phyloP scores from a whole-genome alignment of 2,888 invertebrate genomes.

The Clostera curtula region DNA sequence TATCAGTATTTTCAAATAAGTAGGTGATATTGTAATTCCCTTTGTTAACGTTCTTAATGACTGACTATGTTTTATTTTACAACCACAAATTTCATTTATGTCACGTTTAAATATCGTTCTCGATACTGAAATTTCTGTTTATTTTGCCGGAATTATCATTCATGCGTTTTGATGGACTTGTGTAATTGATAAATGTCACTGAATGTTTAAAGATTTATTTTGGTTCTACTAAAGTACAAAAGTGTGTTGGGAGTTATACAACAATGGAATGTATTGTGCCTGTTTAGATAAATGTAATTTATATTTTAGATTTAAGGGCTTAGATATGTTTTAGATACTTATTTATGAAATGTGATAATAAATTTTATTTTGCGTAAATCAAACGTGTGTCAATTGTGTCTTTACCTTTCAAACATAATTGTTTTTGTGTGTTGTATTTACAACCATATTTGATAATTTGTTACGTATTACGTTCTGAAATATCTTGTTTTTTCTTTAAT shows the following conservation, averaged over 20 bases:
- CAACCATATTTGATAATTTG: too few species aligned
- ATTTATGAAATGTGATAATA: constrained; percentile 74
- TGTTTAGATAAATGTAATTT: constrained; percentile 59
- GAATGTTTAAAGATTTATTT: constrained; percentile 22
- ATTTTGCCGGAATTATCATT: constrained; percentile 24
- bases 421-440: neutral
- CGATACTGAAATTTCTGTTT: constrained; percentile 49
- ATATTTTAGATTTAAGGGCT: constrained; percentile 53
- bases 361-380: constrained; percentile 46
- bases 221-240: constrained; percentile 36
- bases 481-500: too few species aligned
- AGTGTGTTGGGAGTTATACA: constrained; percentile 26
- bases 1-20: constrained; percentile 62
- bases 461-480: too few species aligned
- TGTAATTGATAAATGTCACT: constrained; percentile 25
- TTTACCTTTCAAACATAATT: neutral
- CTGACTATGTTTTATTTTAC: constrained; percentile 34
- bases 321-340: constrained; percentile 55
- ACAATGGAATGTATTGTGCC: constrained; percentile 32
- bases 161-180: constrained; percentile 19
- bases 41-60: constrained; percentile 20
- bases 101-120: constrained; percentile 41
- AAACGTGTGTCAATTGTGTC: neutral
- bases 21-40: constrained; percentile 29
- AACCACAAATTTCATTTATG: constrained; percentile 26